Base-by-base conservation (phyloP, 2,888 invertebrate species). In the Diarsia dahlii region DNA sequence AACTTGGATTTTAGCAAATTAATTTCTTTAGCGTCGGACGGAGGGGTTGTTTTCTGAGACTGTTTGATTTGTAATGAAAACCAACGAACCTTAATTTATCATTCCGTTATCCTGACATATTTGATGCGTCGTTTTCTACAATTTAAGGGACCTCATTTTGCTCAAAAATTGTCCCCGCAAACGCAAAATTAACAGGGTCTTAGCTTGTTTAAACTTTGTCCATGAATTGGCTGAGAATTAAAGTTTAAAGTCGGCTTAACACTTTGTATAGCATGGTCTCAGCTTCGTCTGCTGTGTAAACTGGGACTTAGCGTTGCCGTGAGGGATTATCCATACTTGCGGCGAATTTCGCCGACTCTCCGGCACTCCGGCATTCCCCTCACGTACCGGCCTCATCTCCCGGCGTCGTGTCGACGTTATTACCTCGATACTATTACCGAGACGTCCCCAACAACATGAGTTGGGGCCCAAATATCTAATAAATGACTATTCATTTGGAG, bases 321-420 rank as follows among this genome's bases (percentile, higher is more conserved):
- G 91, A 92, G 91, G 94, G 94, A 94, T 95, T 94, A 95, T 92
- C 91, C 90, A 90, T 90, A 92, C 92, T 93, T 92, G 92, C 88
- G 90, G 89, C 89, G 89, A 91, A 89, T 91, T 91, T 91, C 88
- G 82, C 79, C 78, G 80, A 78, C 85, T 84, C 88, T 87, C 82
- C 73, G 80, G 78, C 86, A 84, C 89, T 89, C 82, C 73, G 80
- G 75, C 81, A 96, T 95, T 95, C 94, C 85, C 86, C 84, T 93
- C 96, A 96, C 96, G 96, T 95, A 91, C 88, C 88, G 87, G 91
- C 90, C 92, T 95, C 95, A 93, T 95, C 94, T 94, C 91, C 91
- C 91, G 92, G 89, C 92, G 93, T 93, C 94, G 93, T 92, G 91
- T 91, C 93, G 92, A 90, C 93, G 93, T 94, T 95, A 95, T 95